Evolutionary conservation across 1,140 invertebrate species (phyloP).

Genomic region (Heterodera carotae): DNA sequence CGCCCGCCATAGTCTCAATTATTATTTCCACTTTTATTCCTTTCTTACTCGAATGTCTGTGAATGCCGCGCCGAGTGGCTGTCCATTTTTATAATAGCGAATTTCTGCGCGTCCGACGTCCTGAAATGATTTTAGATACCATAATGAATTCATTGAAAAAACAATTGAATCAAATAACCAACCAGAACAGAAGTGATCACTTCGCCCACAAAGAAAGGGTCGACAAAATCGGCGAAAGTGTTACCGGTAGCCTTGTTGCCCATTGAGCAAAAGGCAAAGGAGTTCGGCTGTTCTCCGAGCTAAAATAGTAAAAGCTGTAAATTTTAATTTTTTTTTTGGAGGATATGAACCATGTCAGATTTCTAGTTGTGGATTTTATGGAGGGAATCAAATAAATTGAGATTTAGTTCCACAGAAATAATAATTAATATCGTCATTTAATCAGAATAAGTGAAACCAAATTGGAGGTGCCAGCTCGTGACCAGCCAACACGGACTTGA

Average conservation of each 20-base stretch:
- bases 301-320: too few species aligned
- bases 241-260: conserved; percentile 46
- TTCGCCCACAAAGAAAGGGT: conserved; percentile 47
- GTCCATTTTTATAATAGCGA: conserved; percentile 58
- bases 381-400: too few species aligned
- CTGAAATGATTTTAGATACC: conserved; percentile 46
- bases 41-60: conserved; percentile 12
- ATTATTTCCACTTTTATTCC: too few species aligned
- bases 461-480: conserved; percentile 33
- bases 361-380: too few species aligned
- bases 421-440: not conserved
- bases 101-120: conserved; percentile 51
- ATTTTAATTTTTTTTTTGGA: not conserved
- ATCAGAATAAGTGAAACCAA: conserved; percentile 13
- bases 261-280: conserved; percentile 45
- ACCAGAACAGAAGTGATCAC: conserved; percentile 55
- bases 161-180: conserved; percentile 21
- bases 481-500: conserved; percentile 52
- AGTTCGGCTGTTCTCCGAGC: conserved; percentile 46
- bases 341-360: not conserved
- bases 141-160: conserved; percentile 10
- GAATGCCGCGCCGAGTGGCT: conserved; percentile 58
- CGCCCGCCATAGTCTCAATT: too few species aligned
- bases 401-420: too few species aligned
- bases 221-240: conserved; percentile 42